phyloP scores from a whole-genome alignment of 2,113 vertebrate genomes.

The Carlito syrichta region DNA sequence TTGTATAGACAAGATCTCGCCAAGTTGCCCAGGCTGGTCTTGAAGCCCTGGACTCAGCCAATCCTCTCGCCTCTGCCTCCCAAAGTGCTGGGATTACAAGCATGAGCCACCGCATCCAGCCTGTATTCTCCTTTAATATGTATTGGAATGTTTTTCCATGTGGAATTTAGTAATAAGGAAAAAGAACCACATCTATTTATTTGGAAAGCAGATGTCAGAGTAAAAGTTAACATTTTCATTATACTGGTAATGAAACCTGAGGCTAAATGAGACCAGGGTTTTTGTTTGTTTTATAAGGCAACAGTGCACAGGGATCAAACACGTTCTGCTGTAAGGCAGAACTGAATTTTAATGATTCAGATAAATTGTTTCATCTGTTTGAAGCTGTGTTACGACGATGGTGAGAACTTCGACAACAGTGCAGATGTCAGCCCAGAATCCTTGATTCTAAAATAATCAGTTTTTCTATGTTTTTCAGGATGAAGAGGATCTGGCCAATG shows the following conservation, averaged over 20 bases:
- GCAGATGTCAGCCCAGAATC: not conserved
- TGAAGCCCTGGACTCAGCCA: no score
- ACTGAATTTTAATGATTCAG: not conserved
- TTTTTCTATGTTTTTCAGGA: constrained; percentile 81
- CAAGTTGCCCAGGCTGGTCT: no score
- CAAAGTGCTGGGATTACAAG: no score
- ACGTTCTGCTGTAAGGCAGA: not conserved
- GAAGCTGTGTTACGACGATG: no score
- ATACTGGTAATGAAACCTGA: not conserved
- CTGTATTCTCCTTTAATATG: not conserved
- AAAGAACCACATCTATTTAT: not conserved
- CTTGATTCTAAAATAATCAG: not conserved
- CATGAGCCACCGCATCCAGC: no score
- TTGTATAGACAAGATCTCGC: no score
- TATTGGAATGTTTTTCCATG: not conserved
- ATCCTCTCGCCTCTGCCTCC: no score
- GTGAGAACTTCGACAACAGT: not conserved
- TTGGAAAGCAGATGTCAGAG: not conserved
- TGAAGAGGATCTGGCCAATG: constrained; percentile 66
- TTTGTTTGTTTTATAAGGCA: not conserved
- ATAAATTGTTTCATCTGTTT: not conserved
- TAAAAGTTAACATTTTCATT: constrained; percentile 4
- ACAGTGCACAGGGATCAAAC: not conserved
- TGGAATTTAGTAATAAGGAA: not conserved
- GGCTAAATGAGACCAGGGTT: not conserved